A percentile compares a stretch with the other conserved stretches of the same genome.
Conservation (phyloP, 2,113 vertebrate genomes). For the Oxyruncus cristatus region DNA sequence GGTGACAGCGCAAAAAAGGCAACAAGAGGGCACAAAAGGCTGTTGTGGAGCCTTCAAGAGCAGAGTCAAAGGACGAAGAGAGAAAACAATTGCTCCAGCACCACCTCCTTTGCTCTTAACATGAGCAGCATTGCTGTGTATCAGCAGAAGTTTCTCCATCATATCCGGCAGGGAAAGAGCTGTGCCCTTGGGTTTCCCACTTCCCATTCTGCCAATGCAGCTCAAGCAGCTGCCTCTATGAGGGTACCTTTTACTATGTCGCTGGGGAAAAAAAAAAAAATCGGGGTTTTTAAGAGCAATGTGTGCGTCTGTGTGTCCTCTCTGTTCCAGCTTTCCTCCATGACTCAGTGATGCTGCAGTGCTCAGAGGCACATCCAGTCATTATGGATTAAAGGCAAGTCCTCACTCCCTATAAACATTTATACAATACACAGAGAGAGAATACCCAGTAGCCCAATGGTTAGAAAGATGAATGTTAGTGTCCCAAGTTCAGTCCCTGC, state of each 20-base stretch:
- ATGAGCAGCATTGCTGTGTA: background rate
- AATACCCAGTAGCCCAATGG: background rate
- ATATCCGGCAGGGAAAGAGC: background rate
- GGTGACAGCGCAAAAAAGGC: background rate
- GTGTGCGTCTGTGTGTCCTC: background rate
- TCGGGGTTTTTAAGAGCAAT: background rate
- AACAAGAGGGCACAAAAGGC: background rate
- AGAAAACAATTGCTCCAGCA: background rate
- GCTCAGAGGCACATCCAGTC: background rate
- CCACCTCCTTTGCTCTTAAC: background rate
- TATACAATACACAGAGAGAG: background rate
- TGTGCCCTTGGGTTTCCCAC: background rate
- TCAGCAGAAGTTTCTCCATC: background rate
- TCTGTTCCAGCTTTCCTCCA: background rate
- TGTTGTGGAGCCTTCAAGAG: background rate
- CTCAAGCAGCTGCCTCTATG: background rate
- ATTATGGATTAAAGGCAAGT: background rate
- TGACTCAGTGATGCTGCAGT: background rate
- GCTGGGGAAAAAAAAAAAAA: background rate
- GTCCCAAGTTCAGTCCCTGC: background rate
- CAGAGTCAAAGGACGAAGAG: background rate
- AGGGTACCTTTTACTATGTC: background rate
- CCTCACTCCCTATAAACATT: background rate
- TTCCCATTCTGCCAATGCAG: background rate
- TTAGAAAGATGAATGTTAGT: background rate